Evolutionary conservation across 2,888 invertebrate genomes (phyloP).

Genomic region (Sialis fuliginosa): DNA sequence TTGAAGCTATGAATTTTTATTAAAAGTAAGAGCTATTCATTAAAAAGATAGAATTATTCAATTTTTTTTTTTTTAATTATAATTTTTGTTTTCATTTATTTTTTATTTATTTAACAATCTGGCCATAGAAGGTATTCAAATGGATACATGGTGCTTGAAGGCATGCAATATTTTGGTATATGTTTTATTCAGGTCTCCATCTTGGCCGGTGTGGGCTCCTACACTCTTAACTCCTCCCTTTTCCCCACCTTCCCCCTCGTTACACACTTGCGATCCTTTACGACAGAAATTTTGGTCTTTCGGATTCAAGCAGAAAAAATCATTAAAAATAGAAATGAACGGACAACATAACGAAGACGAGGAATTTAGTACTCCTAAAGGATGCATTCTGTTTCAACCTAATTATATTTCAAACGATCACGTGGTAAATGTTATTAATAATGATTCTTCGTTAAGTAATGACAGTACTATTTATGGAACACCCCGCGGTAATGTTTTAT

Average conservation of each 20-base stretch:
- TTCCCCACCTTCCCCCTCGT: slow-evolving; percentile 17
- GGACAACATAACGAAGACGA: slow-evolving; percentile 10
- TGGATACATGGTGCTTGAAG: slow-evolving; percentile 15
- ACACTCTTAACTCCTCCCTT: slow-evolving; percentile 21
- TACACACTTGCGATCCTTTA: slow-evolving; percentile 16
- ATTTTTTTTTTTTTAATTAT: slow-evolving; percentile 2
- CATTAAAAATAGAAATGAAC: slow-evolving; percentile 5
- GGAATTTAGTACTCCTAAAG: slow-evolving; percentile 14
- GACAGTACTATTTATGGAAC: background rate
- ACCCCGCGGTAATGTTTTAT: slow-evolving; percentile 1
- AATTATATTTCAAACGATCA: slow-evolving; percentile 7
- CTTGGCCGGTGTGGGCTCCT: slow-evolving; percentile 38
- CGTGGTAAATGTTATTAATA: background rate
- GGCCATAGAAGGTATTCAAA: background rate
- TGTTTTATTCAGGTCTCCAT: slow-evolving; percentile 37
- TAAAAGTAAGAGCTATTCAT: slow-evolving; percentile 1
- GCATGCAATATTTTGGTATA: slow-evolving; percentile 27
- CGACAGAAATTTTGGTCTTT: slow-evolving; percentile 19
- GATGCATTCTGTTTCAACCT: slow-evolving; percentile 3
- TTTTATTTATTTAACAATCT: background rate
- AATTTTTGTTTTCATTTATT: slow-evolving; percentile 2
- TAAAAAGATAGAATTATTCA: slow-evolving; percentile 4
- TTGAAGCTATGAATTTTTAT: background rate
- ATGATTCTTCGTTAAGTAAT: background rate
- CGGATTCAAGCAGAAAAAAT: slow-evolving; percentile 3